These are phyloP conservation scores for Dipodomys spectabilis DNA, from an alignment of 2,113 vertebrate genomes.

Conservation along the genomic window DNA sequence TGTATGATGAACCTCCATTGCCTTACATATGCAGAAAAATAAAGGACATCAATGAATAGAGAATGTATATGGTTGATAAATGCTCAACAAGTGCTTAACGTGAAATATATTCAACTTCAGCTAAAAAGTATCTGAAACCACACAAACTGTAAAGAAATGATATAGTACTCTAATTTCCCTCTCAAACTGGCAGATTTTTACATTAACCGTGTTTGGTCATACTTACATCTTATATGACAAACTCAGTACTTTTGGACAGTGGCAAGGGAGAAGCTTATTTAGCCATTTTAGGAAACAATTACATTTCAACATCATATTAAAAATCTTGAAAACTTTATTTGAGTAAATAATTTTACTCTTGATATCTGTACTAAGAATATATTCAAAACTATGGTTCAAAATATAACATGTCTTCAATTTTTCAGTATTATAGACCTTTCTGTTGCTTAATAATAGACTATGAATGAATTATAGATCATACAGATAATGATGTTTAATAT, in stretches of 20 bases:
- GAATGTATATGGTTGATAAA: not conserved
- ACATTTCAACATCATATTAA: not conserved
- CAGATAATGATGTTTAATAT: not conserved
- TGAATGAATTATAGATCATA: not conserved
- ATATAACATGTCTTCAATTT: not conserved
- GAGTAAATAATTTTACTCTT: not conserved
- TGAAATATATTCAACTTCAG: not conserved
- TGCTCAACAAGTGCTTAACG: not conserved
- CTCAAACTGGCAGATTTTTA: not conserved
- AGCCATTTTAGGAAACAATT: not conserved
- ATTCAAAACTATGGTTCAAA: conserved; percentile 3
- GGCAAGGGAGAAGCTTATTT: not conserved
- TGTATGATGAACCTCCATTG: not conserved
- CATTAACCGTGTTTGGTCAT: not conserved
- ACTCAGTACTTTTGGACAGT: not conserved
- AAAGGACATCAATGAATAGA: not conserved
- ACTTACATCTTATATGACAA: not conserved
- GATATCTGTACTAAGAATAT: conserved; percentile 11
- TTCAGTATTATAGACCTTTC: conserved; percentile 27
- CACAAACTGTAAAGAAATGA: not conserved
- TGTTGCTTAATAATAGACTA: conserved; percentile 11
- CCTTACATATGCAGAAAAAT: not conserved
- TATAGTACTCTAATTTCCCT: not conserved
- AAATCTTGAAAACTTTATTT: not conserved
- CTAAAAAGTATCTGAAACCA: not conserved